A percentile compares a stretch with the other conserved stretches of the same genome.
Evolutionary conservation across 2,113 vertebrate genomes (phyloP).

Genomic region (Rynchops niger): DNA sequence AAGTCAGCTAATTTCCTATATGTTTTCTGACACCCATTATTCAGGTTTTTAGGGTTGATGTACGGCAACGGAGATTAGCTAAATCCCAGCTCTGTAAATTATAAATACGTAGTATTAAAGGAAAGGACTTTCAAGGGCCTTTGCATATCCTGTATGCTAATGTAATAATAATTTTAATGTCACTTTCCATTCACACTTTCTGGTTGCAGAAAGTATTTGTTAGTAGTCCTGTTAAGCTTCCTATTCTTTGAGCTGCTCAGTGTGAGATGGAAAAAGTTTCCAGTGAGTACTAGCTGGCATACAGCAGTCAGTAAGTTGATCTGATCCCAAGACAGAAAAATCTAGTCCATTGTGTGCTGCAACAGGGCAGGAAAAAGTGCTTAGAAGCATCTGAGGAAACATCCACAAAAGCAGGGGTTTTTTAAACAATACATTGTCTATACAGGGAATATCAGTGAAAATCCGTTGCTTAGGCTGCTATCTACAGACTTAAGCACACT

Average conservation of each 20-base stretch:
- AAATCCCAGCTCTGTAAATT: background rate
- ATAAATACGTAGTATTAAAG: background rate
- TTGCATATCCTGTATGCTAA: background rate
- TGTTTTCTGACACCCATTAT: background rate
- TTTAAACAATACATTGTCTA: background rate
- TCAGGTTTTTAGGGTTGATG: background rate
- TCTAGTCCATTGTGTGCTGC: background rate
- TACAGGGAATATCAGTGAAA: background rate
- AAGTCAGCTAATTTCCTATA: background rate
- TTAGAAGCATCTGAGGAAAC: background rate
- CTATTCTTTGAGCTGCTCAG: background rate
- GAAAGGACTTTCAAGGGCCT: background rate
- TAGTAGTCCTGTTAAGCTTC: background rate
- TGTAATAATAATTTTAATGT: background rate
- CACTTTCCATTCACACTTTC: background rate
- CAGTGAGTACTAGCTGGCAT: background rate
- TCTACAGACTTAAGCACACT: background rate
- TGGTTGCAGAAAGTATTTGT: background rate
- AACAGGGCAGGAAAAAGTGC: background rate
- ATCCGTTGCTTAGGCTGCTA: background rate
- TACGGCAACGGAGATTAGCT: background rate
- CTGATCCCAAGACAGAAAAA: background rate
- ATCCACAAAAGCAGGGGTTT: background rate
- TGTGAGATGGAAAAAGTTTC: slow-evolving; percentile 8
- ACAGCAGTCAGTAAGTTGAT: background rate